Conservation (phyloP, 2,113 vertebrate species). For the Oncorhynchus nerka region DNA sequence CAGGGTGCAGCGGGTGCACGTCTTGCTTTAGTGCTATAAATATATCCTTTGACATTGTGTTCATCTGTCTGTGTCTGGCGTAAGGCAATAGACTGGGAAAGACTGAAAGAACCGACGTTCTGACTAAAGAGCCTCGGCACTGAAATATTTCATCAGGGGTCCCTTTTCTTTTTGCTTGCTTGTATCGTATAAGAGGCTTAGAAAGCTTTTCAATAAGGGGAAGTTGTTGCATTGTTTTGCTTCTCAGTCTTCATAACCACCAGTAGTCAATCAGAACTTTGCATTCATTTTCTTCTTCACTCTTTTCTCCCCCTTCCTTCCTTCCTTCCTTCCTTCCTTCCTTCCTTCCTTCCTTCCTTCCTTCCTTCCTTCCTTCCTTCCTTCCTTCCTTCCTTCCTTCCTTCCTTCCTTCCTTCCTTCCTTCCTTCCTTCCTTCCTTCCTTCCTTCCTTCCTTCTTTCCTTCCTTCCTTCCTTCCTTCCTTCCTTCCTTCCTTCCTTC, state of each 20-base stretch:
- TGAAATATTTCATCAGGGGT: background rate
- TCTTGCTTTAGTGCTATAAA: constrained; percentile 1
- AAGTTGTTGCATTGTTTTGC: background rate
- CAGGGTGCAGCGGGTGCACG: background rate
- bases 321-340: background rate
- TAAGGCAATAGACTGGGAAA: background rate
- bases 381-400: background rate
- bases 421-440: background rate
- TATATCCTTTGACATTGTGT: constrained; percentile 2
- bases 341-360: background rate
- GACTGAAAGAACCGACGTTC: background rate
- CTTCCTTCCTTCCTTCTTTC: background rate
- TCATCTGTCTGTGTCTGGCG: background rate
- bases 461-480: no score
- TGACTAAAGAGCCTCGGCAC: background rate
- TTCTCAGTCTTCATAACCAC: background rate
- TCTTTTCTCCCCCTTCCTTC: background rate
- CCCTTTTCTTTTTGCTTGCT: background rate
- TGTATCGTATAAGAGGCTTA: background rate
- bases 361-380: background rate
- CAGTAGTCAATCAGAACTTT: background rate
- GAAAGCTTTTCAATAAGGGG: background rate
- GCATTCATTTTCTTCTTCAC: background rate
- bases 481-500: background rate
- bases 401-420: background rate